phyloP scores from a whole-genome alignment of 1,140 invertebrate genomes.

The Protaetia brevitarsis region DNA sequence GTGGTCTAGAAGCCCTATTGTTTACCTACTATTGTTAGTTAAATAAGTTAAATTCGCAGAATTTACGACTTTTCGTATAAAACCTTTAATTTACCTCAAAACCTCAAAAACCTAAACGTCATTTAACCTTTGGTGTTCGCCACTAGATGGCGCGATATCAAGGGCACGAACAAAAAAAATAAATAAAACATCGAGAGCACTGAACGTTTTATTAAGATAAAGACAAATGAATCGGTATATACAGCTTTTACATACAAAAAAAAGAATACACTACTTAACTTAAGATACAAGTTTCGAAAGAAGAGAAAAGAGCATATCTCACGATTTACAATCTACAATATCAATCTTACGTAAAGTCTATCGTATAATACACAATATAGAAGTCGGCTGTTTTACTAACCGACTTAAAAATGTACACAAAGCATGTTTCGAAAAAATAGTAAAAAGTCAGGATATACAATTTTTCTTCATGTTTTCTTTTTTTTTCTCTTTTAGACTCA shows the following conservation, averaged over 20 bases:
- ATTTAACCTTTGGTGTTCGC: too few relatives aligned
- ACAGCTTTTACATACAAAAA: not conserved
- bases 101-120: too few relatives aligned
- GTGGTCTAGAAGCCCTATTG: too few relatives aligned
- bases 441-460: slow-evolving; percentile 6
- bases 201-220: slow-evolving; percentile 21
- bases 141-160: too few relatives aligned
- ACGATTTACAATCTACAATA: not conserved
- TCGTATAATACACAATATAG: not conserved
- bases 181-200: not conserved
- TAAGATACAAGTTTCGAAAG: not conserved
- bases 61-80: too few relatives aligned
- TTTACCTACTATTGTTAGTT: too few relatives aligned
- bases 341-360: not conserved
- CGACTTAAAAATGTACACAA: slow-evolving; percentile 1
- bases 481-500: not conserved
- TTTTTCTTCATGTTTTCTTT: slow-evolving; percentile 3
- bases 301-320: not conserved
- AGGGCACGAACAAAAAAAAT: not conserved
- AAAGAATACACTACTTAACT: not conserved
- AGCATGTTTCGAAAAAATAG: slow-evolving; percentile 7
- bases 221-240: slow-evolving; percentile 13
- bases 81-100: too few relatives aligned
- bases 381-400: not conserved
- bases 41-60: too few relatives aligned